Base-by-base conservation (phyloP, 2,797 vertebrate species). In the Urocyon cinereoargenteus region DNA sequence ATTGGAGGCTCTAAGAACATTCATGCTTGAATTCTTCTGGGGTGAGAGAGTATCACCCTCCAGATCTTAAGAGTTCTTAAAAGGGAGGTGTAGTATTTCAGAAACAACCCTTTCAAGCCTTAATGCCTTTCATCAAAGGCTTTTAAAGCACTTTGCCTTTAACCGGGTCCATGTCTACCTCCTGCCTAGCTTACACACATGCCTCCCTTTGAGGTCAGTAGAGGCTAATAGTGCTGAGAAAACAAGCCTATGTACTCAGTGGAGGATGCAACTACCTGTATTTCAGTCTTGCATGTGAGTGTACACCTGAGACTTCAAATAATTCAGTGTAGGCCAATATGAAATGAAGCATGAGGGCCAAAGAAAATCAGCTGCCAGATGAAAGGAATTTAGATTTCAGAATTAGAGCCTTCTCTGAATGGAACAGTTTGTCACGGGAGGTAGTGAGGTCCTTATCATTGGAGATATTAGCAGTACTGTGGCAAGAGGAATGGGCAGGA, bases 1-100 rank as follows among this genome's bases (percentile, higher is more conserved):
- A 94, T 94, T 97, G 96, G 92, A 96, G 92, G 75, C 86, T 97
- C 82, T 94, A 88, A 97, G 96, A 97, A 98, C 94, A 96, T 97
- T 97, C 97, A 97, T 97, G 96, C 96, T 96, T 97, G 97, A 96
- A 98, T 98, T 98, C 96, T 98, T 98, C 94, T 87, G 70, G 96
- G 94, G 96, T 97, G 97, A 97, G 96, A 98, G 97, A 98, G 93
- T 97, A 97, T 97, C 96, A 95, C 96, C 95, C 87, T 97, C 96
- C n/a, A 97, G 97, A 98, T 98, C 97, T 98, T 98, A 98, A 98
- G 97, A 97, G 97, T 98, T 98, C 97, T 98, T 98, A 92, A 98
- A 97, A 98, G 97, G 94, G 94, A 95, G 92, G 97, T 96, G 6
- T 97, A 97, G 89, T 94, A 68, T 98, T 98, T 98, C 97, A 98